Base-by-base conservation (phyloP, 2,888 invertebrate genomes). In the Mystacides longicornis region DNA sequence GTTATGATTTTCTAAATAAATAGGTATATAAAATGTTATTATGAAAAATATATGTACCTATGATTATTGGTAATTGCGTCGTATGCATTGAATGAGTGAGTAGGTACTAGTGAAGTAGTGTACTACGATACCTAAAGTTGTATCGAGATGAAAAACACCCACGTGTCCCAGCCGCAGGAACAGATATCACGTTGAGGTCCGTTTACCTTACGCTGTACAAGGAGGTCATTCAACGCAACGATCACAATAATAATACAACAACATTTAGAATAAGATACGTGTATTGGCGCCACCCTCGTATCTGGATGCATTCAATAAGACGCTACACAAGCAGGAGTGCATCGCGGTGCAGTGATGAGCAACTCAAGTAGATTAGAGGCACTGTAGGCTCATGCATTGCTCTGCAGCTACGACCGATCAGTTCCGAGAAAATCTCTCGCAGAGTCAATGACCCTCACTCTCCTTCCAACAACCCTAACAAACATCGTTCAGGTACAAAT, bases 401-500 rank as follows among this genome's bases (percentile, higher is more conserved):
- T n/a, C 16, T 37, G 47, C 52, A 52, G 18, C n/a, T n/a, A 19
- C 47, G 45, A n/a, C 47, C 43, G 47, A 18, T 33, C 20, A 21
- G 43, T 54, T 54, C 54, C 49, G 23, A 49, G 49, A 54, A 49
- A 21, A 20, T 27, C 48, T 48, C 49, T 49, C 42, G 23, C 47
- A 5, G 54, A 54, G 54, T 54, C 54, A 54, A 54, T 49, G 54
- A 54, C 54, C 54, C 18, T 23, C 49, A 37, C 49, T 19, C 54
- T 43, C 54, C 22, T 37, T 23, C 23, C 50, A 2, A 18, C 4
- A n/a, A 11, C 42, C 42, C 18, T 31, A 33, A 37, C 31, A 23
- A 22, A 18, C 52, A 23, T 27, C 27, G 21, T 33, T 20, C 46
- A 48, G 48, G 37, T 37, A 37, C 18, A 22, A 42, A 46, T n/a